Base-by-base conservation (phyloP, 2,888 invertebrate genomes). In the Metalampra italica region DNA sequence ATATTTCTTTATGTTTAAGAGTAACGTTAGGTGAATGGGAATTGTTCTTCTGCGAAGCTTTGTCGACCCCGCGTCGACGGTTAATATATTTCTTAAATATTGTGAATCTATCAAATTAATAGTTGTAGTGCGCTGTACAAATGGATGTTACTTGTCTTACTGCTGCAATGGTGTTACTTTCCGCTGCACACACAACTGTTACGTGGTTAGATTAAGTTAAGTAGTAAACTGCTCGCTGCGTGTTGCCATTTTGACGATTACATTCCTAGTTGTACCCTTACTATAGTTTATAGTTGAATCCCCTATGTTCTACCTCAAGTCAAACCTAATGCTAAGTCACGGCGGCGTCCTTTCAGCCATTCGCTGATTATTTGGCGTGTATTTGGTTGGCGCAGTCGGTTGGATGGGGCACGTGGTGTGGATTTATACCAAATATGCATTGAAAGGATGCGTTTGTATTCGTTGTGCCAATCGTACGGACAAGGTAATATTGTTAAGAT, bases 291-390 rank as follows among this genome's bases (percentile, higher is more conserved):
- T 82, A 79, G 83, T 82, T 70, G 73, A 75, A 79, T 72, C 73
- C 72, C 84, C 82, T 85, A 76, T 78, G 83, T 87, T 87, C 88
- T 88, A 88, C 88, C 88, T 88, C 88, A 88, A 81, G 78, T 82
- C 78, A 79, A 78, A 76, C 67, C 72, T 81, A 75, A 81, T 80
- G 73, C 82, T 86, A 82, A 84, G 86, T 85, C 82, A 80, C 68
- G 71, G 78, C 80, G 76, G 78, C 80, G 76, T 75, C 76, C 79
- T 75, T 72, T 74, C 75, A 61, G 60, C 66, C 64, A 62, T 59
- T 57, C 56, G 59, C 56, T 55, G 60, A n/a, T 36, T 32, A 32
- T 54, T 57, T 54, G 55, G 53, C 54, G 52, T 47, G 48, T 46
- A 44, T 47, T 49, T 36, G 57, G 47, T 52, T 43, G 62, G 52